Base-by-base conservation (phyloP, 2,113 vertebrate genomes). In the Hyperopisus bebe region DNA sequence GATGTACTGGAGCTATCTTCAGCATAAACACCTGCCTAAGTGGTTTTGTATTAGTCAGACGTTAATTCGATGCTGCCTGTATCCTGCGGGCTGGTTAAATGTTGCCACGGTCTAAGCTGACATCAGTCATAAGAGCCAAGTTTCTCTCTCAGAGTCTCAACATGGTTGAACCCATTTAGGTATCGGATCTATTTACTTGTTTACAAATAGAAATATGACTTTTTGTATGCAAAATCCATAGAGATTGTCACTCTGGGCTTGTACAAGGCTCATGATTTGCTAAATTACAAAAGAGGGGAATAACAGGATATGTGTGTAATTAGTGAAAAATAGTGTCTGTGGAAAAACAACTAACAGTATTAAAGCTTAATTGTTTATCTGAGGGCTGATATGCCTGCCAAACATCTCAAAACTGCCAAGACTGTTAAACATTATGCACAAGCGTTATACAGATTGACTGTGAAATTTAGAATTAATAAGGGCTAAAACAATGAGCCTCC, bases 291-390 rank as follows among this genome's bases (percentile, higher is more conserved):
- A 35, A 55, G 85, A 51, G 35, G 27, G n/a, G 47, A 53, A 53
- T 27, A 87, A 51, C 50, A 27, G 47, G 85, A 53, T 87, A 31
- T 87, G 15, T 27, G 11, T 24, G 50, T 51, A 87, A 87, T 87
- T 51, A 87, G 47, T 35, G 31, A 53, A 35, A 53, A 53, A n/a
- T 53, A 87, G 50, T 47, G 83, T 86, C 35, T 87, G 50, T 55
- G n/a, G n/a, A 53, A 48, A 87, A 11, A 87, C 50, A 51, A 39
- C 47, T 87, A 53, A 87, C n/a, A 35, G 48, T 87, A 87, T 87
- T 87, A 87, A 53, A 53, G 85, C 27, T 50, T 53, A 87, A 87
- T 87, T 87, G 27, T 53, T 87, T 87, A 87, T 87, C 85, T 53
- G 85, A 19, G 47, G 82, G 44, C 44, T 84, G 82, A 47, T 84